phyloP scores from a whole-genome alignment of 2,797 vertebrate genomes.

The Enteromius paludinosus region DNA sequence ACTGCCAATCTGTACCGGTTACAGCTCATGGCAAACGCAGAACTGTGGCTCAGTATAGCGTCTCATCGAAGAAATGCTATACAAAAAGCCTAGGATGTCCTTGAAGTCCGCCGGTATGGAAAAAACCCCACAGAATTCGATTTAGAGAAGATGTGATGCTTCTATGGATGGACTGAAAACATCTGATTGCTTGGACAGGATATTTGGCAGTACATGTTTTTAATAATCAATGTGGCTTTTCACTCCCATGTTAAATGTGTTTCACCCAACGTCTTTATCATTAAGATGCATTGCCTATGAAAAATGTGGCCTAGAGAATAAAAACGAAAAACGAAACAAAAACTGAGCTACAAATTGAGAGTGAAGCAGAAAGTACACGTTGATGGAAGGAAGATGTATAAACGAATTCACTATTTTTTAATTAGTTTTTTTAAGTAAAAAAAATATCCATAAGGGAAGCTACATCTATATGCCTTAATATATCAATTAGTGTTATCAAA shows the following conservation, averaged over 20 bases:
- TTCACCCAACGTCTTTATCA: neutral
- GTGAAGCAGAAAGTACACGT: neutral
- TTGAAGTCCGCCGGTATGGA: conserved; percentile 15
- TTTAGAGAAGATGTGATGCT: neutral
- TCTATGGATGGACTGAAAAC: conserved; percentile 16
- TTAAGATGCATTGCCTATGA: neutral
- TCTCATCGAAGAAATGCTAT: conserved; percentile 16
- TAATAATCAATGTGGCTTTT: neutral
- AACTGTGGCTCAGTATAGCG: neutral
- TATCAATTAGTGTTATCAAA: neutral
- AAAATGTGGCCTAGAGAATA: neutral
- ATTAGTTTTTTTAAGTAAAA: neutral
- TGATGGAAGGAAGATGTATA: neutral
- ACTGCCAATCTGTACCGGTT: neutral
- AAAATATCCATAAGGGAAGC: neutral
- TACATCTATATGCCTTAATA: neutral
- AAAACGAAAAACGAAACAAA: neutral
- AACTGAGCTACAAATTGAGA: neutral
- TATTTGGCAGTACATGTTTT: neutral
- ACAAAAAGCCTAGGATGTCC: conserved; percentile 11
- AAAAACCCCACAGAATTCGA: neutral
- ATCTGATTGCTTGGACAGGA: conserved; percentile 18
- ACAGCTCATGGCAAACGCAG: neutral
- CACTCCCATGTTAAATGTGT: neutral
- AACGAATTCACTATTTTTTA: neutral